A percentile compares a stretch with the other conserved stretches of the same genome.
Conservation (phyloP, 2,113 vertebrate species). For the Stegastes partitus region DNA sequence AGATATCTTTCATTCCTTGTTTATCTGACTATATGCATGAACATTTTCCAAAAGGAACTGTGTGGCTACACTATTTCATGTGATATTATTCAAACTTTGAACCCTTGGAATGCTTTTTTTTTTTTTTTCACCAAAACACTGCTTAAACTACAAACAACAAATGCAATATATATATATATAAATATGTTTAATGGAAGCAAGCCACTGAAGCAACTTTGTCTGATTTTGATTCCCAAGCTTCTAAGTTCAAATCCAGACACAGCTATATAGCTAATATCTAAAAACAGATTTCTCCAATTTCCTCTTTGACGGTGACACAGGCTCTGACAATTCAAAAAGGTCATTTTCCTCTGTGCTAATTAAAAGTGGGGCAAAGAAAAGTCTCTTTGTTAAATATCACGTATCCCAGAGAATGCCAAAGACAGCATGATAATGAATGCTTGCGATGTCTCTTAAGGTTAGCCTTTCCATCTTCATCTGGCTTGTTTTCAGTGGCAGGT, state of each 20-base stretch:
- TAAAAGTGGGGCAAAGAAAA: conserved; percentile 47
- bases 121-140: no score
- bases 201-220: no score
- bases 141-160: no score
- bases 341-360: conserved; percentile 74
- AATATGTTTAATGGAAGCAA: no score
- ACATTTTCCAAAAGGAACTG: no score
- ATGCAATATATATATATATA: no score
- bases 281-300: background rate
- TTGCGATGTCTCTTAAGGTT: conserved; percentile 67
- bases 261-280: background rate
- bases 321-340: conserved; percentile 69
- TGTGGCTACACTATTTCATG: no score
- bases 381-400: conserved; percentile 76
- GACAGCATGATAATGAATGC: conserved; percentile 73
- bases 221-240: background rate
- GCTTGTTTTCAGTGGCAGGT: conserved; percentile 41
- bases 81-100: no score
- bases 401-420: conserved; percentile 66
- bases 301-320: conserved; percentile 28
- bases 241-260: background rate
- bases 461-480: conserved; percentile 50
- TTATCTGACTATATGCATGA: no score
- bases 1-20: no score
- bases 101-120: no score